These are phyloP conservation scores for Ceraclea dissimilis DNA, from an alignment of 2,888 invertebrate genomes.

Conservation along the genomic window DNA sequence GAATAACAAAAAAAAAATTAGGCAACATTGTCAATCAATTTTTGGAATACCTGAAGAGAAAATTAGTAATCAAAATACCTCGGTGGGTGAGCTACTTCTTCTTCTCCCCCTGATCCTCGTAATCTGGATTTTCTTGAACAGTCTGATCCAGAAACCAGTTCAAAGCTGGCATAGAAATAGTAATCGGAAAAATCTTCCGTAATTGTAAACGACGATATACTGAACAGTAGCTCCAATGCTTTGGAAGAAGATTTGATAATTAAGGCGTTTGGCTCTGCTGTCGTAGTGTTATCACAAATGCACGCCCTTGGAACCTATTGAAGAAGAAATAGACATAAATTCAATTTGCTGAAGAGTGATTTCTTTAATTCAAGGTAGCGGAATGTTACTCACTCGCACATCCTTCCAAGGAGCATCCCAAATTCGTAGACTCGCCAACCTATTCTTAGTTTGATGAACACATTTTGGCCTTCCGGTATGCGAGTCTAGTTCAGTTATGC, in stretches of 20 bases:
- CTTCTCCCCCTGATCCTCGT: conserved; percentile 58
- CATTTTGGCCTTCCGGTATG: conserved; percentile 63
- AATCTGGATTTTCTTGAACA: conserved; percentile 59
- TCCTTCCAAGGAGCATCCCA: conserved; percentile 69
- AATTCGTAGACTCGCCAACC: conserved; percentile 46
- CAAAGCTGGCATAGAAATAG: conserved; percentile 68
- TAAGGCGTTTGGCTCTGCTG: conserved; percentile 51
- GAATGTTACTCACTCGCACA: conserved; percentile 41
- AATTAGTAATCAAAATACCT: conserved; percentile 31
- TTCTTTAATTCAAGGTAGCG: not conserved
- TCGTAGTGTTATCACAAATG: conserved; percentile 66
- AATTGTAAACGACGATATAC: conserved; percentile 64
- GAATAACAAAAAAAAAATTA: not conserved
- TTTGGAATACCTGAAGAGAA: not conserved
- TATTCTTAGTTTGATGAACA: conserved; percentile 31
- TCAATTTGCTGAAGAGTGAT: not conserved
- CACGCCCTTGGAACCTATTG: conserved; percentile 60
- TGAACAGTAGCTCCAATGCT: conserved; percentile 68
- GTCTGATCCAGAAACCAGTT: conserved; percentile 55
- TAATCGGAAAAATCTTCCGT: conserved; percentile 76
- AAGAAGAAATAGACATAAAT: not conserved
- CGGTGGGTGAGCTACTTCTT: conserved; percentile 57
- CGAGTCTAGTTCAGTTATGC: conserved; percentile 63
- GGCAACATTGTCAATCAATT: no score
- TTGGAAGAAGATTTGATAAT: conserved; percentile 59